Conservation (phyloP, 2,113 vertebrate species). For the Arvicanthis niloticus region DNA sequence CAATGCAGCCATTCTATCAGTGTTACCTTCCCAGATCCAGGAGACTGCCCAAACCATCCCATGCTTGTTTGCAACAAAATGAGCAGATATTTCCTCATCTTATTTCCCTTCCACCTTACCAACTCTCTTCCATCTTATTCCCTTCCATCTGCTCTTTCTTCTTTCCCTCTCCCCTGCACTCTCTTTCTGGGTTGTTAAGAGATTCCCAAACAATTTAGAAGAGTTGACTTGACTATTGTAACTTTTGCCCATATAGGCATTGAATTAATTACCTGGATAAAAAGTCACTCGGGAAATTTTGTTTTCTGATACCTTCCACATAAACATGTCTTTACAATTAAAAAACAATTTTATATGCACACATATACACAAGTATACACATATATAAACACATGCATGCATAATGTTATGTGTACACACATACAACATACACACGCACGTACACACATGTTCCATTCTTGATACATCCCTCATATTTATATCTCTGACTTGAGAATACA, state of each 20-base stretch:
- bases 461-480: neutral
- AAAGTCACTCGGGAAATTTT: neutral
- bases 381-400: neutral
- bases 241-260: neutral
- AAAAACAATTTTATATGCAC: neutral
- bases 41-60: neutral
- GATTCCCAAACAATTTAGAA: neutral
- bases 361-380: neutral
- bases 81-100: neutral
- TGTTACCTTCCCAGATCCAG: neutral
- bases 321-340: neutral
- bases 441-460: neutral
- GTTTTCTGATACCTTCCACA: neutral
- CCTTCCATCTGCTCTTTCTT: neutral
- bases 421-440: neutral
- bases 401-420: neutral
- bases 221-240: neutral
- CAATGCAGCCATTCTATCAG: neutral
- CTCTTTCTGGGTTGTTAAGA: neutral
- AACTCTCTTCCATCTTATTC: neutral
- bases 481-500: neutral
- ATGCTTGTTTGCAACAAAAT: neutral
- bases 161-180: fast-evolving
- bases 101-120: no score
- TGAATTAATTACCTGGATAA: neutral